Base-by-base conservation (phyloP, 2,888 invertebrate genomes). In the Steinernema hermaphroditum region DNA sequence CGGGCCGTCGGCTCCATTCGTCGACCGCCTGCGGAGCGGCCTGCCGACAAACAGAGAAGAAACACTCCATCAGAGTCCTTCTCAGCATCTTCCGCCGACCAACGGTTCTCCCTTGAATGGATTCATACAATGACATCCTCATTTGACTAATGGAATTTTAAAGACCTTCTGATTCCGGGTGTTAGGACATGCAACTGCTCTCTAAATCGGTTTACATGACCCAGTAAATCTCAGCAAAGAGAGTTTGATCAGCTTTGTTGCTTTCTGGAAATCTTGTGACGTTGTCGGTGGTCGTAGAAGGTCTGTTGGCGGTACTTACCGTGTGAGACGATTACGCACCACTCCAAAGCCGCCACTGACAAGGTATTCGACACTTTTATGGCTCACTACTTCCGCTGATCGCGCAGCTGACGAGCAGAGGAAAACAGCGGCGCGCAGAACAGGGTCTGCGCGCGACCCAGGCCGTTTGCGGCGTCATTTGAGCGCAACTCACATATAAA, bases 401-500 rank as follows among this genome's bases (percentile, higher is more conserved):
- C 34, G 62, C 62, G 62, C 62, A 62, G 29, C 62, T 62, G 62
- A 29, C 62, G 62, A 62, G 27, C 16, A 62, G 62, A 29, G 62
- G 29, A 29, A 34, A 62, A 22, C 19, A 19, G 27, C 19, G 32
- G 62, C 29, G 29, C 27, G n/a, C 32, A 32, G 62, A 37, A 12
- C 6, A 46, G 46, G 16, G 16, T 14, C 32, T 32, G 62, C 62
- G 62, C 16, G 62, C 62, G 50, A 50, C 50, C 50, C 50, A 50
- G 50, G 24, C 62, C 62, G 62, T 62, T 62, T 62, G 62, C 62
- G 62, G 62, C 62, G 62, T 29, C 62, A 62, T 29, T 62, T 29
- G 62, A 62, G 62, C 62, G 9, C 16, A 62, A 62, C 32, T 62
- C 16, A 32, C 29, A 62, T 62, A 62, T 62, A 62, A 62, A 62